Evolutionary conservation across 2,888 invertebrate genomes (phyloP).

Genomic region (Campopleginae sp.): DNA sequence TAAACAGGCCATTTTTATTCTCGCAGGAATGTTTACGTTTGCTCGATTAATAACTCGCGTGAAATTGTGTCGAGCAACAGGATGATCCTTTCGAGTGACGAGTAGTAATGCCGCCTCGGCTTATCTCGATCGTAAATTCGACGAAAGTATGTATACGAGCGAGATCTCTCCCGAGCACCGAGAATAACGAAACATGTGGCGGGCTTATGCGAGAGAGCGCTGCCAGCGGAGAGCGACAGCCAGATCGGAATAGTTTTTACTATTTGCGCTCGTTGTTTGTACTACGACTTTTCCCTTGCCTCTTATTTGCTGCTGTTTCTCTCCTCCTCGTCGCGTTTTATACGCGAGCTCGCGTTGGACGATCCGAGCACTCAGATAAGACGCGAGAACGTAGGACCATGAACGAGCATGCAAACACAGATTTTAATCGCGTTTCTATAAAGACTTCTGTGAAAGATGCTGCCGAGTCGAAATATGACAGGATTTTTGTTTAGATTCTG

Average conservation of each 20-base stretch:
- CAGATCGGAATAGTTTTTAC: not conserved
- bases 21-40: not conserved
- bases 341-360: not conserved
- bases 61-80: not conserved
- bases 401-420: not conserved
- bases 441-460: not conserved
- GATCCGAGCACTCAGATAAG: not conserved
- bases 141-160: not conserved
- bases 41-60: not conserved
- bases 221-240: not conserved
- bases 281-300: not conserved
- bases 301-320: not conserved
- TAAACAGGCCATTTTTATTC: not conserved
- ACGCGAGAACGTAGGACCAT: not conserved
- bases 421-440: not conserved
- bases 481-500: not conserved
- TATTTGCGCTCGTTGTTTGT: slow-evolving; percentile 7
- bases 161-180: not conserved
- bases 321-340: not conserved
- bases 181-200: slow-evolving; percentile 8
- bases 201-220: slow-evolving; percentile 13
- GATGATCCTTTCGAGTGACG: not conserved
- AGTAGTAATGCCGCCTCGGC: not conserved
- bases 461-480: not conserved
- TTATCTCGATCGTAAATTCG: slow-evolving; percentile 16